Base-by-base conservation (phyloP, 2,888 invertebrate species). In the Pseudeuparius sepicola region DNA sequence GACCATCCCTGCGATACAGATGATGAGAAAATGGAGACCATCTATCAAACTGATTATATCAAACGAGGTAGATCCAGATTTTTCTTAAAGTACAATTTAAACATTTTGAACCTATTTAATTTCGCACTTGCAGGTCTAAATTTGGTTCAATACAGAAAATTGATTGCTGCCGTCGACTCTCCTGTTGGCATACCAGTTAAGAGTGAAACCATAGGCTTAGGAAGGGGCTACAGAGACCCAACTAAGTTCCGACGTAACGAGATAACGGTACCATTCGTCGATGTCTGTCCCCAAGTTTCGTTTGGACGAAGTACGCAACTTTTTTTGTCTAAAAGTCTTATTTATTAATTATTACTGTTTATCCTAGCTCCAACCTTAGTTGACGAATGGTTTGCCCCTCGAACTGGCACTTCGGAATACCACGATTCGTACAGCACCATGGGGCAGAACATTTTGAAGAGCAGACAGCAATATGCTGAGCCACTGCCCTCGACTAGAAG, bases 1-100 rank as follows among this genome's bases (percentile, higher is more conserved):
- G 75, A 78, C 40, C 73, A 73, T 47, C 71, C 72, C 0, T 76
- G 76, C 48, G 73, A 73, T 41, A 69, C 70, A 24, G 64, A 70
- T 6, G 73, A 78, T 43, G 66, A 67, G 30, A 72, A 73, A 55
- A 72, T 78, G 71, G 59, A 64, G 29, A 73, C 72, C 1, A 68
- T 76, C 54, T 77, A 75, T 49, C 69, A 72, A 57, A 67, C 69
- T 1, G 73, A 75, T 27, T 76, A 62, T 44, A 65, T 64, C 33
- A 76, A 73, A 54, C 62, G 71, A 66, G 71, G 75, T 72, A 36
- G 20, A n/a, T n/a, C 2, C 10, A 27, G 9, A 11, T 34, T n/a
- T n/a, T n/a, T n/a, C n/a, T n/a, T n/a, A n/a, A n/a, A n/a, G n/a
- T n/a, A n/a, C n/a, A n/a, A n/a, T n/a, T n/a, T n/a, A n/a, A n/a